These are phyloP conservation scores for Stenurella melanura DNA, from an alignment of 2,888 invertebrate genomes.

Conservation along the genomic window DNA sequence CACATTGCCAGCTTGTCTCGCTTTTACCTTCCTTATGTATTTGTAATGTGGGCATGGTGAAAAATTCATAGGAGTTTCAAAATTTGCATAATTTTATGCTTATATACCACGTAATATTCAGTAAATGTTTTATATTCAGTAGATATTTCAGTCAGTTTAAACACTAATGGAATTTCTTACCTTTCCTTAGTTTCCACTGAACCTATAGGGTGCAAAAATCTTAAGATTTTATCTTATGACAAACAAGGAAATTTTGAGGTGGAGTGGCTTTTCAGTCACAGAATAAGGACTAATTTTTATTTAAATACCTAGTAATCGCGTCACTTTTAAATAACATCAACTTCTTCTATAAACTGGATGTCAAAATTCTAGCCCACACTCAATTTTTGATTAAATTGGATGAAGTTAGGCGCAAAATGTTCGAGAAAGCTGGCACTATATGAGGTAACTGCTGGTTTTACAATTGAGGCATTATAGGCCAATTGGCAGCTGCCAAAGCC, in stretches of 20 bases:
- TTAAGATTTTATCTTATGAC: background rate
- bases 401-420: too few relatives aligned
- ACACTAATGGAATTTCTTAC: constrained; percentile 24
- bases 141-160: background rate
- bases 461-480: too few relatives aligned
- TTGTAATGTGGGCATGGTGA: constrained; percentile 24
- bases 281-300: too few relatives aligned
- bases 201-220: background rate
- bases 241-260: background rate
- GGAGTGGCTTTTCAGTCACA: too few relatives aligned
- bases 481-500: too few relatives aligned
- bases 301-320: too few relatives aligned
- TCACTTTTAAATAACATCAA: too few relatives aligned
- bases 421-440: too few relatives aligned
- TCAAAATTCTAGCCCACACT: too few relatives aligned
- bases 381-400: too few relatives aligned
- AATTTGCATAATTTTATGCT: constrained; percentile 35
- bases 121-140: constrained; percentile 35
- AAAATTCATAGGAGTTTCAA: constrained; percentile 20
- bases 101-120: constrained; percentile 14
- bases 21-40: constrained; percentile 24
- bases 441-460: too few relatives aligned
- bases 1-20: constrained; percentile 8
- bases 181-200: constrained; percentile 1
- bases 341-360: too few relatives aligned